Base-by-base conservation (phyloP, 1,140 invertebrate genomes). In the Wasmannia auropunctata region DNA sequence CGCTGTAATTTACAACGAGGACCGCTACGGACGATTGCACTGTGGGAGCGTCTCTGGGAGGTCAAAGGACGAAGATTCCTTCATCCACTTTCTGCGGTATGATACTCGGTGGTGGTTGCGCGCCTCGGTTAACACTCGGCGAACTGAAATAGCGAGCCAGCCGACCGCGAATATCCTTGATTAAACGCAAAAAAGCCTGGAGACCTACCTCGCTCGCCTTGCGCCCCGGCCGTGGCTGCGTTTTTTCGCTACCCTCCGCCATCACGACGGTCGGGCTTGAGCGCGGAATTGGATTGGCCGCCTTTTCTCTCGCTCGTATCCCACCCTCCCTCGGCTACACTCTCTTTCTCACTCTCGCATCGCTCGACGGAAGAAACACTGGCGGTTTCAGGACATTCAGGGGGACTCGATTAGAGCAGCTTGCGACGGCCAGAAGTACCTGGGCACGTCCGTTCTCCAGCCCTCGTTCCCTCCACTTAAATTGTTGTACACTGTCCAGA, bases 101-200 rank as follows among this genome's bases (percentile, higher is more conserved):
- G 89, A 89, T 92, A 88, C 86, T 86, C 87, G 74, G 34, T 63
- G 49, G 87, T 77, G 87, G 88, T 89, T 90, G 90, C 88, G 75
- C 89, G 88, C 89, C 85, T 91, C 85, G 86, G 90, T 91, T 90
- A 87, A 63, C 87, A 86, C 83, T 92, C 80, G 87, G 87, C 87
- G 77, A 79, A 88, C 89, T 91, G 86, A 91, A 93, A 93, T 92
- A 91, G 87, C 85, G 87, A 86, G 86, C 85, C 91, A 93, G 90
- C 88, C 91, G 89, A 93, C 92, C 93, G 91, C 91, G 92, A 94
- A 93, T 93, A 93, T 93, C 90, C 93, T 93, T 94, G 93, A 94
- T 94, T 94, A 94, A 94, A 93, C 89, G 89, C 89, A 92, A 92
- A 92, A 93, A 93, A 91, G 86, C 72, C 49, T 79, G 75, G 60